A percentile compares a stretch with the other conserved stretches of the same genome.
These are phyloP conservation scores for Lysandra coridon DNA, from an alignment of 2,888 invertebrate genomes.

Conservation along the genomic window DNA sequence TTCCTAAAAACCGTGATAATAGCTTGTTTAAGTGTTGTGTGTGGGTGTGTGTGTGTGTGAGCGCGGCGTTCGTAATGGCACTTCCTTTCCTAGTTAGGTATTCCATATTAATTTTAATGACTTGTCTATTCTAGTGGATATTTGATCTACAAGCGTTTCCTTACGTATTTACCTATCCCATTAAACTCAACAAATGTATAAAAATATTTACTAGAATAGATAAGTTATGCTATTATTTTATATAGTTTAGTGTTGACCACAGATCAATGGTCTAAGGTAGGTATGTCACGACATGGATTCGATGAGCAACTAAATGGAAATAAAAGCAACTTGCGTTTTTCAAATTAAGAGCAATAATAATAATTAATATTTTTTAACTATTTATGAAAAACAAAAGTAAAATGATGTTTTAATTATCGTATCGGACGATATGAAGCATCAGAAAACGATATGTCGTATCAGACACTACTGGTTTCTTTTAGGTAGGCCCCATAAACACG, in stretches of 20 bases:
- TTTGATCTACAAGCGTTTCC: background rate
- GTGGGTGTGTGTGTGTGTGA: constrained; percentile 53
- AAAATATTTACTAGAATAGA: background rate
- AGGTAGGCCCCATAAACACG: no score
- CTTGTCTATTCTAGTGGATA: constrained; percentile 2
- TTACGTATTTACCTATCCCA: background rate
- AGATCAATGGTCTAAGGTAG: background rate
- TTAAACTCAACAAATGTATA: background rate
- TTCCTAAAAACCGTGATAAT: constrained; percentile 79
- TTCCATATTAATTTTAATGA: constrained; percentile 45
- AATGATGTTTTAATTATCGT: no score
- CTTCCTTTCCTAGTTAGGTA: constrained; percentile 62
- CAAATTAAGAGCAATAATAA: background rate
- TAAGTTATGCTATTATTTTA: constrained; percentile 1
- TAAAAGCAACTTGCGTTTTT: background rate
- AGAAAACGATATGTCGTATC: no score
- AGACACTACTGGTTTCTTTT: no score
- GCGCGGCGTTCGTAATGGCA: constrained; percentile 73
- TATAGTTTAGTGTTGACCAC: background rate
- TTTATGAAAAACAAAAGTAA: background rate
- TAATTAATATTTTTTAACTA: background rate
- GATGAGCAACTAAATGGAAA: background rate
- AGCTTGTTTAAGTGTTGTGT: constrained; percentile 73
- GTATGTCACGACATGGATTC: background rate
- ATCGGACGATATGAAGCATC: no score